Evolutionary conservation across 2,888 invertebrate genomes (phyloP).

Genomic region (Creontiades dilutus): DNA sequence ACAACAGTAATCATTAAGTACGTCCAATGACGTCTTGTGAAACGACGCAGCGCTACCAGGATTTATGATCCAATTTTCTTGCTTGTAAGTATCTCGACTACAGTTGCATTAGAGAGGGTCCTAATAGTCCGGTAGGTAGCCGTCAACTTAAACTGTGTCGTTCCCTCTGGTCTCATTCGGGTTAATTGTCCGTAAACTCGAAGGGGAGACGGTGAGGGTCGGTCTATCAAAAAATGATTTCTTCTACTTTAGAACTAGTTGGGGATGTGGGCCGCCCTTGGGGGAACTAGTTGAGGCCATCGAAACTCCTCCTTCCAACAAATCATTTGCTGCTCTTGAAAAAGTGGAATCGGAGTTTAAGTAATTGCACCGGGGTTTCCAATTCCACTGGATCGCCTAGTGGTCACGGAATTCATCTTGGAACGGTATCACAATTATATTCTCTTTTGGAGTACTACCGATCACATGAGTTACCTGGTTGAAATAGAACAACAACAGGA

Average conservation of each 20-base stretch:
- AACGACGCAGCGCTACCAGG: background rate
- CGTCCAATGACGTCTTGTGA: too few relatives aligned
- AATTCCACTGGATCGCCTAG: too few relatives aligned
- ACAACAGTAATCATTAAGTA: too few relatives aligned
- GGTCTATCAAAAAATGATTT: slow-evolving; percentile 30
- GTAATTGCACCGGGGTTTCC: too few relatives aligned
- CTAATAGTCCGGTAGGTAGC: background rate
- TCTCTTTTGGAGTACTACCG: too few relatives aligned
- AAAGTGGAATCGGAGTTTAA: too few relatives aligned
- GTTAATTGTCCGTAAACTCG: slow-evolving; percentile 35
- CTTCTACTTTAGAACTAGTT: slow-evolving; percentile 21
- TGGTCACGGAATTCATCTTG: too few relatives aligned
- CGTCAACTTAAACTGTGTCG: slow-evolving; percentile 31
- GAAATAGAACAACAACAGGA: too few relatives aligned
- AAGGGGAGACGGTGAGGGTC: slow-evolving; percentile 20
- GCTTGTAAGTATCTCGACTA: background rate
- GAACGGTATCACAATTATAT: too few relatives aligned
- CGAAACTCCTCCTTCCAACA: too few relatives aligned
- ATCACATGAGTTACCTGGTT: too few relatives aligned
- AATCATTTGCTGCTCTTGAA: too few relatives aligned
- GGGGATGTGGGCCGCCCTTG: background rate
- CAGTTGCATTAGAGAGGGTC: background rate
- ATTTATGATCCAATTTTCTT: background rate
- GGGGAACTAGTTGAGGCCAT: background rate
- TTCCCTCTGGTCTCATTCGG: slow-evolving; percentile 3